Percentiles rank a stretch among this genome's conserved stretches.
Conservation (phyloP, 92 coral and sea anemone species). For the Galaxea fascicularis region DNA sequence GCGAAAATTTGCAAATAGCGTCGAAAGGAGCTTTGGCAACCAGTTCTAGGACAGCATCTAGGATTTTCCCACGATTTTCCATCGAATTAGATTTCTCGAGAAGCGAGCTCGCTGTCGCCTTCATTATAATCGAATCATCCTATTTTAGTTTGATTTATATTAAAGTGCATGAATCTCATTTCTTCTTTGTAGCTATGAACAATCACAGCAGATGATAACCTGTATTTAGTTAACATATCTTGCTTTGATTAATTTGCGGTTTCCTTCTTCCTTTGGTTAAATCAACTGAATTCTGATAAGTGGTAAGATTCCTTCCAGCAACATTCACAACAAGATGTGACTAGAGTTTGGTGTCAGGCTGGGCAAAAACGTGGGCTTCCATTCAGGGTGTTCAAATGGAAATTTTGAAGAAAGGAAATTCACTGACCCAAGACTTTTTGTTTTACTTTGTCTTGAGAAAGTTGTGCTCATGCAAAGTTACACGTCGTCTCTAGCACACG, state of each 20-base stretch:
- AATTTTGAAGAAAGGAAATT: background rate
- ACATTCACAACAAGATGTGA: background rate
- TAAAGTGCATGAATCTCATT: background rate
- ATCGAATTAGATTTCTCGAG: background rate
- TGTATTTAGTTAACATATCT: background rate
- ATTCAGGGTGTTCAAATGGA: background rate
- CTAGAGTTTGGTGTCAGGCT: background rate
- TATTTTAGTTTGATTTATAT: background rate
- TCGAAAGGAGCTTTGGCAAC: background rate
- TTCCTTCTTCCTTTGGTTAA: conserved; percentile 5
- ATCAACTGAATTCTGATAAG: conserved; percentile 16
- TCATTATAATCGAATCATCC: background rate
- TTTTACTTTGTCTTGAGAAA: background rate
- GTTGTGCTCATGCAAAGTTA: background rate
- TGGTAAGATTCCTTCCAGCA: background rate
- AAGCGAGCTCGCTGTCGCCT: background rate
- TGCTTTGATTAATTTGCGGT: conserved; percentile 6
- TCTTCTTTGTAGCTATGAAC: background rate
- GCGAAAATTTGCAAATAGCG: background rate
- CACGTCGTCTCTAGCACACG: background rate
- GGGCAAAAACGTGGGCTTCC: background rate
- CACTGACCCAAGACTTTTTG: background rate
- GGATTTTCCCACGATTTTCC: background rate
- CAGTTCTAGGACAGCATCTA: background rate
- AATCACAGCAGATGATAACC: background rate